Evolutionary conservation across 2,113 vertebrate genomes (phyloP).

Genomic region (Lagopus muta): DNA sequence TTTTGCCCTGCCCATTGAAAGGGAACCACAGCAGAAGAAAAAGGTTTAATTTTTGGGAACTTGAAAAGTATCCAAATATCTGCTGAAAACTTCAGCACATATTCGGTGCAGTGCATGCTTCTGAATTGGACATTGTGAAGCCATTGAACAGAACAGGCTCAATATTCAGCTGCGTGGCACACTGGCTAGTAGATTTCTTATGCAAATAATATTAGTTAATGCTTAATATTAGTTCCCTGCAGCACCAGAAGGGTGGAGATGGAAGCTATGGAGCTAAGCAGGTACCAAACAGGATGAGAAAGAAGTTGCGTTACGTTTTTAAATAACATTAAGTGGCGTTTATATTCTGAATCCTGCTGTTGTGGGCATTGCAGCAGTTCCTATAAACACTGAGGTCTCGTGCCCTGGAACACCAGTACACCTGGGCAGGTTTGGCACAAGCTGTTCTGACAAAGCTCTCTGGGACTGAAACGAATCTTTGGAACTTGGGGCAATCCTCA

Average conservation of each 20-base stretch:
- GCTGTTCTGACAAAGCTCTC: neutral
- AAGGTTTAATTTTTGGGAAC: neutral
- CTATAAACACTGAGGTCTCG: rapidly evolving
- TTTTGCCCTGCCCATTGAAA: neutral
- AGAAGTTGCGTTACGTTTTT: neutral
- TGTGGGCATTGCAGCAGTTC: neutral
- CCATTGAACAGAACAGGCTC: neutral
- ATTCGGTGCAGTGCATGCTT: neutral
- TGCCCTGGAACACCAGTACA: rapidly evolving
- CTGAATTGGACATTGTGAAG: neutral
- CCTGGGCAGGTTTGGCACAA: neutral
- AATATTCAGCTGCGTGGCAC: neutral
- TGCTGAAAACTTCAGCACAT: neutral
- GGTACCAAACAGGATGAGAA: neutral
- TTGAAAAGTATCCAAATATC: neutral
- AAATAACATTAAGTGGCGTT: rapidly evolving
- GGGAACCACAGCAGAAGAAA: neutral
- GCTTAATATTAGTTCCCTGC: neutral
- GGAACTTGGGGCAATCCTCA: neutral
- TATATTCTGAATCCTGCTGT: neutral
- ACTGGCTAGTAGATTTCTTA: neutral
- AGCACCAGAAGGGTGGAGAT: neutral
- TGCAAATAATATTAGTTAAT: neutral
- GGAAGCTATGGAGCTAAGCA: neutral
- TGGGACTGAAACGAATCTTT: neutral